These are phyloP conservation scores for Chrysina gloriosa DNA, from an alignment of 2,888 invertebrate genomes.

Conservation along the genomic window DNA sequence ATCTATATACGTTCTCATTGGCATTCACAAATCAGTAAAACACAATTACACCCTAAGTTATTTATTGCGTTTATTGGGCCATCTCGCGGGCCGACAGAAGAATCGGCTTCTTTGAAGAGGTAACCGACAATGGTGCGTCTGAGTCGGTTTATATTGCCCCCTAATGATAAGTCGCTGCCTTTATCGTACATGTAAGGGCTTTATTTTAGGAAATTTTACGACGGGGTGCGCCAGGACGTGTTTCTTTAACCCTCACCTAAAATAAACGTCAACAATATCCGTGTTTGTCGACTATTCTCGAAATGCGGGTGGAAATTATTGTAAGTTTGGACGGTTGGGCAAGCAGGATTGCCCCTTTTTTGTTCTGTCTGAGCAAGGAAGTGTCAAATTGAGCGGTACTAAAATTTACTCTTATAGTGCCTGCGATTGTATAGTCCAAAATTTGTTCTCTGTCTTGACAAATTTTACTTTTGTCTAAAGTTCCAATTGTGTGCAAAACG, in stretches of 20 bases:
- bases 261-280: background rate
- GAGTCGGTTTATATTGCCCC: constrained; percentile 47
- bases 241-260: background rate
- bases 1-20: constrained; percentile 52
- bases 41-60: constrained; percentile 58
- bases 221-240: background rate
- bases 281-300: no score
- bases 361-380: no score
- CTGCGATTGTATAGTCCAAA: no score
- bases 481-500: no score
- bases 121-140: constrained; percentile 53
- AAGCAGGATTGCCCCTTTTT: background rate
- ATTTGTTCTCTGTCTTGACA: no score
- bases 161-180: constrained; percentile 28
- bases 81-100: constrained; percentile 40
- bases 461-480: no score
- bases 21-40: constrained; percentile 59
- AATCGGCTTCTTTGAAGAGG: constrained; percentile 57
- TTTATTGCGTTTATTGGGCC: constrained; percentile 56
- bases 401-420: no score
- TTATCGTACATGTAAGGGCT: background rate
- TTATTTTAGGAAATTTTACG: background rate
- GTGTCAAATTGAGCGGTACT: no score
- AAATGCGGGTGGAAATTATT: no score
- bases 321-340: no score